Percentiles rank a stretch among this genome's conserved stretches.
Evolutionary conservation across 30 jellyfish, hydroid and myxozoan genomes (phyloP).

Genomic region (Turritopsis dohrnii): DNA sequence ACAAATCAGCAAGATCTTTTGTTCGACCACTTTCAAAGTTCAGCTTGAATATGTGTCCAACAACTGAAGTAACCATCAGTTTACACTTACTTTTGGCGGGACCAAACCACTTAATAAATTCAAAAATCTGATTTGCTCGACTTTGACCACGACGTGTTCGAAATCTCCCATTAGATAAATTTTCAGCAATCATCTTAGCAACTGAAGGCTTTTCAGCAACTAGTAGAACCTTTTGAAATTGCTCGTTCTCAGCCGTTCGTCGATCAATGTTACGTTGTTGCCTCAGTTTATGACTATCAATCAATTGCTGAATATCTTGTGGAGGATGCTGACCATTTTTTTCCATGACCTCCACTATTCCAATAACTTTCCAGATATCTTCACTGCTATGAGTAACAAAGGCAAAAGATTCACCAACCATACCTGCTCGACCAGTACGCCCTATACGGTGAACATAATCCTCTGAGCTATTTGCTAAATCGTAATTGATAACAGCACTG

Average conservation of each 20-base stretch:
- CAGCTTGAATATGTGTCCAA: constrained; percentile 30
- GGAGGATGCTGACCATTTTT: constrained; percentile 36
- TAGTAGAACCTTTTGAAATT: constrained; percentile 26
- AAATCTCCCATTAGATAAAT: constrained; percentile 29
- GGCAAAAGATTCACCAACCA: constrained; percentile 37
- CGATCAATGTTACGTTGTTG: constrained; percentile 34
- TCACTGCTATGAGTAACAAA: constrained; percentile 33
- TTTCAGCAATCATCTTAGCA: constrained; percentile 38
- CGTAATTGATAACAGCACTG: constrained; percentile 42
- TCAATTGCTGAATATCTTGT: constrained; percentile 21
- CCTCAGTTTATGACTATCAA: constrained; percentile 6
- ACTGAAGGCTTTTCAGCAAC: constrained; percentile 42
- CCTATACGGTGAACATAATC: constrained; percentile 52
- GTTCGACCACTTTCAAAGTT: constrained; percentile 15
- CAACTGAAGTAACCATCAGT: constrained; percentile 35
- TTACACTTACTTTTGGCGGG: constrained; percentile 32
- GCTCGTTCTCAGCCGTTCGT: constrained; percentile 39
- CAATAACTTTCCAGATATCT: constrained; percentile 33
- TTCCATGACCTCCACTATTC: constrained; percentile 36
- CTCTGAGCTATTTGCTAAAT: constrained; percentile 32
- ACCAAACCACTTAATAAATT: constrained; percentile 27
- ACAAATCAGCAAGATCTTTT: constrained; percentile 23
- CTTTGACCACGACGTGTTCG: constrained; percentile 39
- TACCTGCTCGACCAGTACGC: constrained; percentile 54
- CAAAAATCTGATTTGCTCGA: constrained; percentile 38